Conservation (phyloP, 2,113 vertebrate species). For the Myiopsitta monachus region DNA sequence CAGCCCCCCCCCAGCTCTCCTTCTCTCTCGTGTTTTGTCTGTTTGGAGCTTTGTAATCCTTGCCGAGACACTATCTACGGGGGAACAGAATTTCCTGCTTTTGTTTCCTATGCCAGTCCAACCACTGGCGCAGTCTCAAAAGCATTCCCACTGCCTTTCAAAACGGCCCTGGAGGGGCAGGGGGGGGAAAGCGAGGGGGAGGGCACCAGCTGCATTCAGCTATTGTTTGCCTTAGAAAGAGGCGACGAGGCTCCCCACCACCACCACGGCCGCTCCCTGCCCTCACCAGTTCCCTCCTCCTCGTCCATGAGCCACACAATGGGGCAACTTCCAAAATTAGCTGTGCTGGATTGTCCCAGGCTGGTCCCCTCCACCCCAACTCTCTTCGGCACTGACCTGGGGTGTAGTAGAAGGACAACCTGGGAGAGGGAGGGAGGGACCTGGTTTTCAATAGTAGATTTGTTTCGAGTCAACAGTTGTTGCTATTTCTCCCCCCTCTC, state of each 20-base stretch:
- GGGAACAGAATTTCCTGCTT: slow-evolving; percentile 85
- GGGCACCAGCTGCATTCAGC: slow-evolving; percentile 75
- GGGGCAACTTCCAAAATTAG: slow-evolving; percentile 80
- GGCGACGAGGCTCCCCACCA: slow-evolving; percentile 51
- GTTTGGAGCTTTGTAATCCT: slow-evolving; percentile 83
- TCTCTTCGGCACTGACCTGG: not conserved
- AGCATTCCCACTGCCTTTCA: slow-evolving; percentile 84
- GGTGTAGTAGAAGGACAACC: slow-evolving; percentile 23
- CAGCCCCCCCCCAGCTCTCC: slow-evolving; percentile 53
- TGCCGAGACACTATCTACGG: slow-evolving; percentile 83
- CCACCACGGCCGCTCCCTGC: slow-evolving; percentile 34
- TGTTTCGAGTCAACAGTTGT: slow-evolving; percentile 57
- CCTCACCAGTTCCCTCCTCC: slow-evolving; percentile 49
- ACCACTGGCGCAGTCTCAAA: slow-evolving; percentile 82
- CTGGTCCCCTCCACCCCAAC: not conserved
- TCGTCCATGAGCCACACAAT: slow-evolving; percentile 70
- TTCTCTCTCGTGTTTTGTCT: slow-evolving; percentile 81
- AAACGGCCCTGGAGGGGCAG: slow-evolving; percentile 68
- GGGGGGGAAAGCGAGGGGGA: slow-evolving; percentile 61
- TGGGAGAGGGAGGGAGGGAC: not conserved
- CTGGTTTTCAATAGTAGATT: slow-evolving; percentile 47
- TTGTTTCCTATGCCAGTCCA: slow-evolving; percentile 82
- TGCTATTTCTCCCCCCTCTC: not conserved
- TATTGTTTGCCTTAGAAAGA: slow-evolving; percentile 78
- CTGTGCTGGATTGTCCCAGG: slow-evolving; percentile 63